A percentile compares a stretch with the other conserved stretches of the same genome.
Evolutionary conservation across 2,888 invertebrate genomes (phyloP).

Genomic region (Palloptera scutellata): DNA sequence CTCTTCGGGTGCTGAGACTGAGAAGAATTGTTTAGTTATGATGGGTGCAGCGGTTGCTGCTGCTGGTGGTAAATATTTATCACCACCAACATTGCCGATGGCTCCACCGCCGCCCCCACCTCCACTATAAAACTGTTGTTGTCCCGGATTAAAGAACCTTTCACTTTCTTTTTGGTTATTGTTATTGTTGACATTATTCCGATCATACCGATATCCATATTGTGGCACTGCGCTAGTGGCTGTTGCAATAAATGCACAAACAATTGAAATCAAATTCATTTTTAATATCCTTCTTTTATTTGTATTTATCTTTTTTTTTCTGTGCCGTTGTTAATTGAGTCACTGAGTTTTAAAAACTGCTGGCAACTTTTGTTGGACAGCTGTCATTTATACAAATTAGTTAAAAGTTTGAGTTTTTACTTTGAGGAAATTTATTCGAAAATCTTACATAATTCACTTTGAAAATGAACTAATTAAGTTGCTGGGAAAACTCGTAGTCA

Average conservation of each 20-base stretch:
- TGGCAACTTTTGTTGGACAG: constrained; percentile 4
- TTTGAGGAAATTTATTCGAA: not conserved
- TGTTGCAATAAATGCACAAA: constrained; percentile 18
- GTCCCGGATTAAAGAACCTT: constrained; percentile 19
- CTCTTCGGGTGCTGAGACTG: constrained; percentile 59
- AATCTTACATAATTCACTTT: constrained; percentile 2
- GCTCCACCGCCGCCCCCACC: not conserved
- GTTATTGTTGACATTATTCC: not conserved
- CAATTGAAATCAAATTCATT: constrained; percentile 20
- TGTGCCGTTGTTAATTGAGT: not conserved
- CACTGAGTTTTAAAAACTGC: constrained; percentile 26
- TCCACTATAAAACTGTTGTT: constrained; percentile 16
- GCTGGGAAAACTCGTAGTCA: too few relatives aligned
- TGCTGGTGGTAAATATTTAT: constrained; percentile 43
- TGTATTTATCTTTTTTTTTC: constrained; percentile 2
- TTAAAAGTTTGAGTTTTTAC: not conserved
- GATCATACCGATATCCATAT: constrained; percentile 29
- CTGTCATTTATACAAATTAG: constrained; percentile 28
- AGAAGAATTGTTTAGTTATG: constrained; percentile 58
- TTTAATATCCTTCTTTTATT: constrained; percentile 5
- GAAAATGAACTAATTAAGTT: too few relatives aligned
- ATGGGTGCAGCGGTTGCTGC: constrained; percentile 43
- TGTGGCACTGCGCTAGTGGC: constrained; percentile 30
- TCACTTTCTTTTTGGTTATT: constrained; percentile 3
- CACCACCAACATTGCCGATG: constrained; percentile 27